phyloP scores from a whole-genome alignment of 37 sponge, comb jelly and placozoan species.

The Agelas oroides region DNA sequence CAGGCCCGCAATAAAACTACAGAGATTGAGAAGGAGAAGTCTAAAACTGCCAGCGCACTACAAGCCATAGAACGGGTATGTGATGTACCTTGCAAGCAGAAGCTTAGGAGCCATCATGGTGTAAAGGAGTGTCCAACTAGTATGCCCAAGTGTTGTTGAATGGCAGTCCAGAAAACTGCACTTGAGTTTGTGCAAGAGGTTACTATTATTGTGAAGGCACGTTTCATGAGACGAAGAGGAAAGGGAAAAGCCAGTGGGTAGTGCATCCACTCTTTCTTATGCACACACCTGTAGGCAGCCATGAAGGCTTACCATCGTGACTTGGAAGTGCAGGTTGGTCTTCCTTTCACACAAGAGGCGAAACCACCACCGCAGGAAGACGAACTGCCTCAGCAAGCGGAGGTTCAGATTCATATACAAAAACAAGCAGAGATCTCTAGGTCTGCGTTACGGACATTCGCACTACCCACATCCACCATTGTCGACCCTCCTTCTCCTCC shows the following conservation, averaged over 20 bases:
- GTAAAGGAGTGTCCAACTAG: too few relatives aligned
- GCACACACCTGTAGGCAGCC: slow-evolving; percentile 23
- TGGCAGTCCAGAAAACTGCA: too few relatives aligned
- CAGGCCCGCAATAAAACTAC: slow-evolving; percentile 30
- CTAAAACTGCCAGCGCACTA: slow-evolving; percentile 28
- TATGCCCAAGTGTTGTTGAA: too few relatives aligned
- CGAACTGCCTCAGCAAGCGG: not conserved
- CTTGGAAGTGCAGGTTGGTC: slow-evolving; percentile 2
- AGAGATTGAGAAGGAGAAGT: slow-evolving; percentile 50
- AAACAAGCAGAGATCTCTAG: not conserved
- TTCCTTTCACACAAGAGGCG: not conserved
- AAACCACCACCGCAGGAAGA: not conserved
- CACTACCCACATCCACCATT: not conserved
- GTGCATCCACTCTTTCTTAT: too few relatives aligned
- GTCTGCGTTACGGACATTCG: not conserved
- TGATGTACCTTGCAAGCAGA: not conserved
- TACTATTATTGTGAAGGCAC: not conserved
- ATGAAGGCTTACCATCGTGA: slow-evolving; percentile 56
- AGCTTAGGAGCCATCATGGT: too few relatives aligned
- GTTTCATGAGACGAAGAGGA: too few relatives aligned
- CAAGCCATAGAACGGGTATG: slow-evolving; percentile 42
- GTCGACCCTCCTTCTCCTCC: too few relatives aligned
- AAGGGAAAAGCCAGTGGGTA: too few relatives aligned
- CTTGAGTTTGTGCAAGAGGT: too few relatives aligned
- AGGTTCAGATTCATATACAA: not conserved